A percentile compares a stretch with the other conserved stretches of the same genome.
Evolutionary conservation across 2,888 invertebrate genomes (phyloP).

Genomic region (Sussaba pulchella): DNA sequence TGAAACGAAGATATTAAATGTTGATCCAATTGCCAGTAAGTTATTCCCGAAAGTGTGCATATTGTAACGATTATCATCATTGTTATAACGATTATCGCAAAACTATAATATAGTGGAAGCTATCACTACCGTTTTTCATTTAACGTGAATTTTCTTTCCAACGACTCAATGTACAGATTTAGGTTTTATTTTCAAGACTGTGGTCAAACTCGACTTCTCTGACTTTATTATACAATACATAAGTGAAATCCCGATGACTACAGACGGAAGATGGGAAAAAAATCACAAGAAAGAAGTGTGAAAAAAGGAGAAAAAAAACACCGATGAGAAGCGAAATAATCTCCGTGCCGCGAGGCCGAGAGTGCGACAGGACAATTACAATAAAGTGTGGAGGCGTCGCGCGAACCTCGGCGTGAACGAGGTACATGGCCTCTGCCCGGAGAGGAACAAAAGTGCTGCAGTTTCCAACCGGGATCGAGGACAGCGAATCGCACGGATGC

Average conservation of each 20-base stretch:
- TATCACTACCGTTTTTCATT: too few relatives aligned
- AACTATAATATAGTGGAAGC: too few relatives aligned
- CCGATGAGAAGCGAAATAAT: constrained; percentile 38
- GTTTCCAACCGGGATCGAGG: constrained; percentile 12
- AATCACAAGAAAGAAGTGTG: neutral
- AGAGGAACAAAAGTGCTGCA: constrained; percentile 22
- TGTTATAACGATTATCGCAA: too few relatives aligned
- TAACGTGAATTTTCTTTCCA: too few relatives aligned
- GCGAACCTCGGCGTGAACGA: constrained; percentile 5
- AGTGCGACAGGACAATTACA: constrained; percentile 78
- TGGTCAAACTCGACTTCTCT: neutral
- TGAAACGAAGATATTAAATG: too few relatives aligned
- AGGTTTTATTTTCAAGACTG: neutral
- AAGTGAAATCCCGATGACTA: constrained; percentile 36
- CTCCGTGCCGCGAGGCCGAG: constrained; percentile 37
- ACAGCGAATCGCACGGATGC: neutral
- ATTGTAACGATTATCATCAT: too few relatives aligned
- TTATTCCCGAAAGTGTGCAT: too few relatives aligned
- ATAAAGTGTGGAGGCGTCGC: constrained; percentile 73
- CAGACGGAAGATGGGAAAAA: neutral
- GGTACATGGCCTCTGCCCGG: constrained; percentile 1
- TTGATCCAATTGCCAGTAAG: too few relatives aligned
- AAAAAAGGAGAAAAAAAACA: constrained; percentile 1
- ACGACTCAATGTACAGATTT: too few relatives aligned
- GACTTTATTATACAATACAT: constrained; percentile 16